Conservation (phyloP, 2,888 invertebrate genomes). For the Cylindroiulus punctatus region DNA sequence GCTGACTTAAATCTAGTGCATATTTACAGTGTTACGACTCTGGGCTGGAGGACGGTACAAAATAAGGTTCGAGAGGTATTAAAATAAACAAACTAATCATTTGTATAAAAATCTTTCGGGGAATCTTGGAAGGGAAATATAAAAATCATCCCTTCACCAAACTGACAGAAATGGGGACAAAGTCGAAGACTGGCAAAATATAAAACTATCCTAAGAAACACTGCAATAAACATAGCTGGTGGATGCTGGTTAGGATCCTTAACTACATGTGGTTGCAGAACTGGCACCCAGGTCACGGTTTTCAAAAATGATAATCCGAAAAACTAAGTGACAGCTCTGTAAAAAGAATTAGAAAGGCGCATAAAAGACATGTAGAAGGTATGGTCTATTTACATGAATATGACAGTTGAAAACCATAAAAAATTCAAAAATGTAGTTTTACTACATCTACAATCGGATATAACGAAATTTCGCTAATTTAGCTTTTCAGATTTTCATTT, state of each 20-base stretch:
- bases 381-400: slow-evolving; percentile 22
- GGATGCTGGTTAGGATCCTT: not conserved
- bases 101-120: slow-evolving; percentile 29
- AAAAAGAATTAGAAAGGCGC: not conserved
- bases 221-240: slow-evolving; percentile 28
- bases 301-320: not conserved
- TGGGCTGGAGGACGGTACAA: not conserved
- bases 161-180: not conserved
- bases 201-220: not conserved
- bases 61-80: slow-evolving; percentile 7
- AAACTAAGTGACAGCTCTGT: not conserved
- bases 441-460: not conserved
- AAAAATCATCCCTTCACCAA: slow-evolving; percentile 43
- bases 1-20: slow-evolving; percentile 29
- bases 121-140: slow-evolving; percentile 25
- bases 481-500: not conserved
- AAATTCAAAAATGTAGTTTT: not conserved
- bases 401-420: not conserved
- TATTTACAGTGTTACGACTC: slow-evolving; percentile 24
- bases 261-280: not conserved
- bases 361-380: not conserved
- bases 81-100: slow-evolving; percentile 8
- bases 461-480: not conserved
- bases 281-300: not conserved
- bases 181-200: not conserved